Evolutionary conservation across 2,888 invertebrate species (phyloP).

Genomic region (Eupithecia dodoneata): DNA sequence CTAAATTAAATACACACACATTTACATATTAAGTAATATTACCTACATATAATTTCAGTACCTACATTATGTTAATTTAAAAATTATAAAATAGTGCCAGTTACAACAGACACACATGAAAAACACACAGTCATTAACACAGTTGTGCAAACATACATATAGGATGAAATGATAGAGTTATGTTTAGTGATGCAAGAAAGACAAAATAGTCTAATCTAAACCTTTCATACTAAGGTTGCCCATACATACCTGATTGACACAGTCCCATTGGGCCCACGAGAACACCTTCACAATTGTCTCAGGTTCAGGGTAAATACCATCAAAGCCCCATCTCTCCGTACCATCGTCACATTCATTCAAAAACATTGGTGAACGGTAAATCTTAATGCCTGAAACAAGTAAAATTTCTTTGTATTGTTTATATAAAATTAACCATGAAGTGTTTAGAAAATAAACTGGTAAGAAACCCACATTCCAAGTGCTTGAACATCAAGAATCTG

Average conservation of each 20-base stretch:
- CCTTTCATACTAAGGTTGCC: not conserved
- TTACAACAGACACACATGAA: not conserved
- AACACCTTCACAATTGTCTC: slow-evolving; percentile 88
- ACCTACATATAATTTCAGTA: not conserved
- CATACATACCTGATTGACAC: slow-evolving; percentile 82
- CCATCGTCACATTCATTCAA: slow-evolving; percentile 78
- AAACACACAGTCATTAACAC: not conserved
- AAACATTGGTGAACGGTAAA: slow-evolving; percentile 77
- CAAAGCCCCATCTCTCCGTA: slow-evolving; percentile 82
- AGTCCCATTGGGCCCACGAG: slow-evolving; percentile 95
- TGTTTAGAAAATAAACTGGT: slow-evolving; percentile 12
- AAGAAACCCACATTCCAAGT: slow-evolving; percentile 88
- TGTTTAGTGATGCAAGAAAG: not conserved
- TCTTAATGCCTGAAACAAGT: slow-evolving; percentile 64
- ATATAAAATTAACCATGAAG: not conserved
- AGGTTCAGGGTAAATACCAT: slow-evolving; percentile 79
- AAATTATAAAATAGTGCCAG: not conserved
- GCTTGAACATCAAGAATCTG: slow-evolving; percentile 89
- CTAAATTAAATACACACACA: not conserved
- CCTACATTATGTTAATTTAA: not conserved
- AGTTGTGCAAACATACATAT: not conserved
- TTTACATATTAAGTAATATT: too few species aligned
- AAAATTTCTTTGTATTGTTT: not conserved
- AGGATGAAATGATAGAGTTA: not conserved
- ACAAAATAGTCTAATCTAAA: not conserved